Conservation (phyloP, 1,140 invertebrate species). For the Augochlora pura region DNA sequence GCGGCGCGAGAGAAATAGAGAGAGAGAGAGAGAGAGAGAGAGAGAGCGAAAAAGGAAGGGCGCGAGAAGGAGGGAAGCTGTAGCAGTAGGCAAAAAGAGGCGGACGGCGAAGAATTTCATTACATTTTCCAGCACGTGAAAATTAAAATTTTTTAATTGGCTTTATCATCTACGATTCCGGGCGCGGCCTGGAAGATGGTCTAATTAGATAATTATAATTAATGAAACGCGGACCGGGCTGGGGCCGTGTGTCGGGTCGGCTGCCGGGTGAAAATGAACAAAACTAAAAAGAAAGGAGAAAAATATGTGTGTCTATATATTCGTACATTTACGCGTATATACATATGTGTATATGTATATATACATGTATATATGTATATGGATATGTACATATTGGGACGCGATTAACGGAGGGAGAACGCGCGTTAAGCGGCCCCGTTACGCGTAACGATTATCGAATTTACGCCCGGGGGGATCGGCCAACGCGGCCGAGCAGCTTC, state of each 20-base stretch:
- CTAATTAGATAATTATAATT: conserved; percentile 48
- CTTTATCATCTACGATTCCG: conserved; percentile 37
- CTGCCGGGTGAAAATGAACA: background rate
- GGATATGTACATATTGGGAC: conserved; percentile 5
- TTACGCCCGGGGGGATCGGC: conserved; percentile 46
- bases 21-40: background rate
- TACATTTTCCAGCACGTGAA: conserved; percentile 51
- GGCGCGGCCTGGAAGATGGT: conserved; percentile 30
- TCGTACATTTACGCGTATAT: too few relatives aligned
- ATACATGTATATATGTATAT: too few relatives aligned
- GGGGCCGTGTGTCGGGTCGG: background rate
- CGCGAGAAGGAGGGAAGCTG: background rate
- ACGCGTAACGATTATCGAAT: conserved; percentile 58
- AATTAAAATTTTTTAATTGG: conserved; percentile 54
- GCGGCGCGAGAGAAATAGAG: too few relatives aligned
- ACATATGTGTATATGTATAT: too few relatives aligned
- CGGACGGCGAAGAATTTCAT: conserved; percentile 48
- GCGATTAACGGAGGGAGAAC: conserved; percentile 39
- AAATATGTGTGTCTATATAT: background rate
- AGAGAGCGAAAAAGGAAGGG: background rate
- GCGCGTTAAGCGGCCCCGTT: conserved; percentile 46
- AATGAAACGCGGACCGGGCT: conserved; percentile 16
- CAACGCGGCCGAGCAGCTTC: conserved; percentile 29
- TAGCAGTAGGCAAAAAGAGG: conserved; percentile 5
- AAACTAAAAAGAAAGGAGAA: background rate